These are phyloP conservation scores for Alosa sapidissima DNA, from an alignment of 2,797 vertebrate genomes.

Conservation along the genomic window DNA sequence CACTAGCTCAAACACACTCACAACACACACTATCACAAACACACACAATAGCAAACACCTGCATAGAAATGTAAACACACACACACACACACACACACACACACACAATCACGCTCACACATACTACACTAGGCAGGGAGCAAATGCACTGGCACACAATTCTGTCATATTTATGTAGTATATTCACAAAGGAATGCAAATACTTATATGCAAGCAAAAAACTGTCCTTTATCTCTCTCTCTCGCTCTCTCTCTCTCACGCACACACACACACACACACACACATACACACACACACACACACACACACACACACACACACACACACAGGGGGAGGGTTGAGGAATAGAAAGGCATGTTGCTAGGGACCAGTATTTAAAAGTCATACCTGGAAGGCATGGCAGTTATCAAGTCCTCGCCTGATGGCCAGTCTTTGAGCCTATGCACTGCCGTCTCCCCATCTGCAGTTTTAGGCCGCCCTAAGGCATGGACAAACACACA, in stretches of 20 bases:
- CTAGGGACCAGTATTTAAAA: not conserved
- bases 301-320: not conserved
- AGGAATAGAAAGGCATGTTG: not conserved
- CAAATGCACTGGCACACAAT: not conserved
- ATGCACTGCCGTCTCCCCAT: conserved; percentile 89
- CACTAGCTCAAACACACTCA: not conserved
- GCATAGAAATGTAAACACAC: not conserved
- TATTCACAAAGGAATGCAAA: conserved; percentile 5
- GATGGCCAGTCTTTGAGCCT: conserved; percentile 97
- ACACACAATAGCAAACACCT: conserved; percentile 12
- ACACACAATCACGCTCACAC: not conserved
- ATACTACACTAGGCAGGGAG: not conserved
- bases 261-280: conserved; percentile 4
- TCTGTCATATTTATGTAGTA: not conserved
- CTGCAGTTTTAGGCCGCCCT: conserved; percentile 92
- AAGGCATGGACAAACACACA: conserved; percentile 24
- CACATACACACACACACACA: not conserved
- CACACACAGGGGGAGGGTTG: not conserved
- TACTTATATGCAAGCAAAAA: not conserved
- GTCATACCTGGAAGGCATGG: conserved; percentile 91
- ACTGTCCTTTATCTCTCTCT: no score
- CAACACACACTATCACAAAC: not conserved
- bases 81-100: not conserved
- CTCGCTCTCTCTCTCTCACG: not conserved
- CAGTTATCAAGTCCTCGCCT: conserved; percentile 95